phyloP scores from a whole-genome alignment of 53 echinoderm and acorn worm species.

The Mesocentrotus franciscanus region DNA sequence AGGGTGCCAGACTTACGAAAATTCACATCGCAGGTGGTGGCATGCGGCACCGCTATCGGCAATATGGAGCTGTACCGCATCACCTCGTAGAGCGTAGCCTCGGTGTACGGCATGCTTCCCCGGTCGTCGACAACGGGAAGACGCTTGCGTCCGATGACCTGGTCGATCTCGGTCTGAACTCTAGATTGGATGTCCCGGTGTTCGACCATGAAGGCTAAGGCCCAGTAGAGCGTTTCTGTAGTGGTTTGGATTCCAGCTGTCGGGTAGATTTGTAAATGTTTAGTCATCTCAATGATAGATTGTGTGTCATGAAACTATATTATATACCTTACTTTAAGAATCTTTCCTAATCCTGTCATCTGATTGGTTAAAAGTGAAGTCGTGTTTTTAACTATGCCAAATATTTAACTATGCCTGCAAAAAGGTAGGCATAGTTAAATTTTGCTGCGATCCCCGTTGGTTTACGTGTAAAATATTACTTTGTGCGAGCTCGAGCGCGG shows the following conservation, averaged over 20 bases:
- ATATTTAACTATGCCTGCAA: no score
- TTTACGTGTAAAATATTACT: no score
- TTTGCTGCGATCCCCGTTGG: no score
- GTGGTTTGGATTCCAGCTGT: slow-evolving; percentile 89
- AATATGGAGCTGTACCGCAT: slow-evolving; percentile 73
- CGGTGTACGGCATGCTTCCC: slow-evolving; percentile 78
- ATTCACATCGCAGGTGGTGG: slow-evolving; percentile 68
- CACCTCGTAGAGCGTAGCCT: slow-evolving; percentile 77
- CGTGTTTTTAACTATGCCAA: no score
- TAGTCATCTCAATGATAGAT: background rate
- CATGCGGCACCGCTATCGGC: slow-evolving; percentile 81
- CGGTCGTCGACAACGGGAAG: slow-evolving; percentile 76
- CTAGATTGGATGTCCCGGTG: slow-evolving; percentile 79
- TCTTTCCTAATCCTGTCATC: no score
- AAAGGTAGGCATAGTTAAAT: no score
- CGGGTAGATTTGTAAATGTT: background rate
- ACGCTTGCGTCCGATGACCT: slow-evolving; percentile 76
- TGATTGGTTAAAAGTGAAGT: no score
- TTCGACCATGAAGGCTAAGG: slow-evolving; percentile 73
- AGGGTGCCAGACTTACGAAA: slow-evolving; percentile 65
- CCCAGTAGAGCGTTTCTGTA: slow-evolving; percentile 81
- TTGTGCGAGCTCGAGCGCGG: no score
- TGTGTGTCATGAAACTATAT: no score
- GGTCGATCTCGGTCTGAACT: slow-evolving; percentile 80
- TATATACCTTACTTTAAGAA: no score